phyloP scores from a whole-genome alignment of 1,140 invertebrate genomes.

The Brachionus plicatilis region DNA sequence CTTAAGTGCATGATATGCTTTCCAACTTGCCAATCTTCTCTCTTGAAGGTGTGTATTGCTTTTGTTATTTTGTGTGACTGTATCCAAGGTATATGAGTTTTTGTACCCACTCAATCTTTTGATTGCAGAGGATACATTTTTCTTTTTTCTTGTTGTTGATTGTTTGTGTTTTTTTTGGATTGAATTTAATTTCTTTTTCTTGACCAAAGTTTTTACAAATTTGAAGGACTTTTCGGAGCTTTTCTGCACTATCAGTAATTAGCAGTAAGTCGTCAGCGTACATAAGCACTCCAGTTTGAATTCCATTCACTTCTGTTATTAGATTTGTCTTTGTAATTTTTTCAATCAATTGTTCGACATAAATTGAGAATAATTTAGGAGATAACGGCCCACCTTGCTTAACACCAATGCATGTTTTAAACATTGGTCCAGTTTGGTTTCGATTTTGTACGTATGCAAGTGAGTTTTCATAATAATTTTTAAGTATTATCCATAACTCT shows the following conservation, averaged over 20 bases:
- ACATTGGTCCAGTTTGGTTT: neutral
- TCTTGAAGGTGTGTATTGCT: no score
- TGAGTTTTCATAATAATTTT: neutral
- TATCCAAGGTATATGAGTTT: no score
- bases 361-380: conserved; percentile 4
- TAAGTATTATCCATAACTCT: neutral
- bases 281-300: neutral
- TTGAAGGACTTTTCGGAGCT: neutral
- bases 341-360: neutral
- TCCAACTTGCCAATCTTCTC: no score
- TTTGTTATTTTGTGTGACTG: no score
- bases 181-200: neutral
- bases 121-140: neutral
- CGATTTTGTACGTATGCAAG: conserved; percentile 5
- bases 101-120: neutral
- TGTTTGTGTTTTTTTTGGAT: neutral
- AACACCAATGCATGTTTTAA: neutral
- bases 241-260: neutral
- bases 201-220: neutral
- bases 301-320: neutral
- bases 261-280: conserved; percentile 13
- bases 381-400: neutral
- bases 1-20: no score
- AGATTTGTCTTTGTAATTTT: neutral
- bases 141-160: neutral